Percentiles rank a stretch among this genome's conserved stretches.
Evolutionary conservation across 2,888 invertebrate species (phyloP).

Genomic region (Leptinotarsa tumamoca): DNA sequence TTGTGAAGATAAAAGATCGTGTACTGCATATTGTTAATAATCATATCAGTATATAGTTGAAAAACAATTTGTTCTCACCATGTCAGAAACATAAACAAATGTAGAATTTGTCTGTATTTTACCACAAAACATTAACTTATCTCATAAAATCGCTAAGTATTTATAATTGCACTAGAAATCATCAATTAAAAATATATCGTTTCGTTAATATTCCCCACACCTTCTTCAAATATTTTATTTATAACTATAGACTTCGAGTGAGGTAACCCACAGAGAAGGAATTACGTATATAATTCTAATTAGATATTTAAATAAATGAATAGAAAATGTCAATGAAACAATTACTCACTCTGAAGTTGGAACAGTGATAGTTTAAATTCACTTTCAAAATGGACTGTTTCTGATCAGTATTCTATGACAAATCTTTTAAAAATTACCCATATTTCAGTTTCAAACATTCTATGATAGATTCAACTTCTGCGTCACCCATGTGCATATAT

Average conservation of each 20-base stretch:
- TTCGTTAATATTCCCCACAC: conserved; percentile 3
- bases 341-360: not conserved
- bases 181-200: conserved; percentile 5
- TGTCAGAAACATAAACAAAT: not conserved
- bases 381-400: not conserved
- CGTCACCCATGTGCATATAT: no score
- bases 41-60: no score
- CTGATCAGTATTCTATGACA: no score
- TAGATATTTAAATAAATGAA: not conserved
- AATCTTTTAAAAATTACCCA: no score
- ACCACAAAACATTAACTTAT: conserved; percentile 5
- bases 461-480: no score
- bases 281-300: not conserved
- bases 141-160: conserved; percentile 2
- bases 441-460: no score
- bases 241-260: not conserved
- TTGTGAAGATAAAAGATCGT: not conserved
- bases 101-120: not conserved
- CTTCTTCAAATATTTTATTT: conserved; percentile 8
- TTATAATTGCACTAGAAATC: not conserved
- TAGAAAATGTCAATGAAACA: not conserved
- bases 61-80: not conserved
- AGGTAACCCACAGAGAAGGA: not conserved
- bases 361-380: not conserved
- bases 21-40: no score